Conservation (phyloP, 2,888 invertebrate species). For the Mamestra brassicae region DNA sequence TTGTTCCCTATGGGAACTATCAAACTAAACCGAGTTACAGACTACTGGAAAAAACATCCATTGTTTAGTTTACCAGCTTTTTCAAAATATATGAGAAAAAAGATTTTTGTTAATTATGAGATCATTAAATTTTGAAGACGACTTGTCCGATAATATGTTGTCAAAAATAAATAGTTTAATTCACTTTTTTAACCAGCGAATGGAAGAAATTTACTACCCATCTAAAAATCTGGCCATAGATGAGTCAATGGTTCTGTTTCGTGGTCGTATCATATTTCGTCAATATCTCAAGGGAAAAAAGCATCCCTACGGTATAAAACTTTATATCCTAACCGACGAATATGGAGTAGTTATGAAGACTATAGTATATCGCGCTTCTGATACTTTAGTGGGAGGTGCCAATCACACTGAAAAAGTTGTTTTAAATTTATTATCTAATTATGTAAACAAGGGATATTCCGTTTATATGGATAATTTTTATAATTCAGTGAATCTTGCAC, state of each 20-base stretch:
- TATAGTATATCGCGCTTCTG: conserved; percentile 47
- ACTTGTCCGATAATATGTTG: conserved; percentile 46
- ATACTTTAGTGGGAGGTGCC: conserved; percentile 48
- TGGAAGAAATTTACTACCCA: conserved; percentile 39
- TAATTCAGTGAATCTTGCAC: conserved; percentile 54
- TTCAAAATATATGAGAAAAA: conserved; percentile 54
- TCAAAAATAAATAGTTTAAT: conserved; percentile 52
- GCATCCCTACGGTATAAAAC: conserved; percentile 51
- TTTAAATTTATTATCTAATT: conserved; percentile 52
- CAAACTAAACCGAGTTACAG: conserved; percentile 46
- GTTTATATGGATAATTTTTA: conserved; percentile 58
- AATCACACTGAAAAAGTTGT: conserved; percentile 62
- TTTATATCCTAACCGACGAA: conserved; percentile 54
- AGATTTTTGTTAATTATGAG: conserved; percentile 41
- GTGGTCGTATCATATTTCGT: conserved; percentile 53
- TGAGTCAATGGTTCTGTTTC: conserved; percentile 57
- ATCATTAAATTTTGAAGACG: conserved; percentile 21
- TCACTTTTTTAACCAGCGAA: conserved; percentile 42
- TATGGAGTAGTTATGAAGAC: conserved; percentile 33
- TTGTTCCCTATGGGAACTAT: conserved; percentile 56
- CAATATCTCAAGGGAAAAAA: conserved; percentile 53
- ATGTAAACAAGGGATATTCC: conserved; percentile 11
- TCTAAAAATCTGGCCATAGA: conserved; percentile 52
- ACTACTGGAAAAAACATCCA: conserved; percentile 57
- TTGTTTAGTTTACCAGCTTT: conserved; percentile 52